Percentiles rank a stretch among this genome's conserved stretches.
Conservation (phyloP, 1,140 invertebrate genomes). For the Bombus breviceps region DNA sequence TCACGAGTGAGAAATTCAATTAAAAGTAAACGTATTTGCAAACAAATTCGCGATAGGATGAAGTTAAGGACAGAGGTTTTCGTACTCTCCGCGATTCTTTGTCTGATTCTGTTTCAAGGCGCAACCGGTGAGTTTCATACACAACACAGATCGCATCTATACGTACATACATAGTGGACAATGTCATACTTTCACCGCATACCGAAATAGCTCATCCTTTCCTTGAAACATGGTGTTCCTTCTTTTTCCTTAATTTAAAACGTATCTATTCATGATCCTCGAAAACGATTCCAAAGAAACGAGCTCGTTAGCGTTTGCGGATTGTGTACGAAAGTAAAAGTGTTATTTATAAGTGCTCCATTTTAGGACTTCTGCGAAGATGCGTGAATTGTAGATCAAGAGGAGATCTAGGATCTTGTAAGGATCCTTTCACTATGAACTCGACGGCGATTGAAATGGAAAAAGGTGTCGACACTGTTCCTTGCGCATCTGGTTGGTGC, state of each 20-base stretch:
- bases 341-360: conserved; percentile 18
- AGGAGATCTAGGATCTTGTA: conserved; percentile 93
- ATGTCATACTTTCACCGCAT: conserved; percentile 53
- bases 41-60: conserved; percentile 48
- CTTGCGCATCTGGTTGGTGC: conserved; percentile 96
- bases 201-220: conserved; percentile 35
- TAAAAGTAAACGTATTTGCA: background rate
- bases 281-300: background rate
- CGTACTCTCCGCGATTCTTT: conserved; percentile 39
- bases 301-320: background rate
- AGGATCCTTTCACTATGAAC: conserved; percentile 93
- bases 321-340: background rate
- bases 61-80: conserved; percentile 27
- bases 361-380: conserved; percentile 84
- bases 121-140: conserved; percentile 55
- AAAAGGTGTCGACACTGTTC: conserved; percentile 88
- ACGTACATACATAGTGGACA: background rate
- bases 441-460: conserved; percentile 87
- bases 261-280: background rate
- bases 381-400: conserved; percentile 93
- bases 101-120: conserved; percentile 27
- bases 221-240: background rate
- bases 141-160: background rate
- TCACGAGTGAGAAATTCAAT: conserved; percentile 9
- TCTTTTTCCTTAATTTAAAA: background rate